Conservation (phyloP, 2,888 invertebrate genomes). For the Lysandra coridon region DNA sequence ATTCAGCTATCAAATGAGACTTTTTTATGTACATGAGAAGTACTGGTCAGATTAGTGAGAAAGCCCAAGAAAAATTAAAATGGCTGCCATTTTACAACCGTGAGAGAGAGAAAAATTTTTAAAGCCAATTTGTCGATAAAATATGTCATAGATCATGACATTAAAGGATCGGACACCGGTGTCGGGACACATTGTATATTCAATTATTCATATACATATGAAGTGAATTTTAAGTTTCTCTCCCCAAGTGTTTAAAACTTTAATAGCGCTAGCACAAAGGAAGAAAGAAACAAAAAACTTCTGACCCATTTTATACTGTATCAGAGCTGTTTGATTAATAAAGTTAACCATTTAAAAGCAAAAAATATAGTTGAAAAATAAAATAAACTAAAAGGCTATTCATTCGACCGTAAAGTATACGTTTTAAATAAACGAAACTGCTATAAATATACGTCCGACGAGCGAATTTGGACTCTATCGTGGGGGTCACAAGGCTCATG, state of each 20-base stretch:
- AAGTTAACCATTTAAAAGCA: constrained; percentile 13
- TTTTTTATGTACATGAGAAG: too few species aligned
- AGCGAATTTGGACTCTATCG: background rate
- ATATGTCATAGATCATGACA: too few species aligned
- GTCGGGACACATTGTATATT: background rate
- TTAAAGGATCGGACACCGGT: too few species aligned
- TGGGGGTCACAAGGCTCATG: background rate
- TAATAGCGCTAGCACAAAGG: background rate
- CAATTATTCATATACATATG: background rate
- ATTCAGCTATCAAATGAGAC: too few species aligned
- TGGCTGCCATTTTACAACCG: too few species aligned
- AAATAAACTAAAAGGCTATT: constrained; percentile 14
- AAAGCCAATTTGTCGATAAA: too few species aligned
- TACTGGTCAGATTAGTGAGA: too few species aligned
- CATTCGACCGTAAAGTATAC: constrained; percentile 26
- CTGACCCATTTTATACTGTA: constrained; percentile 3
- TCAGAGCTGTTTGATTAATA: constrained; percentile 4
- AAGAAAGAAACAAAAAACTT: constrained; percentile 7
- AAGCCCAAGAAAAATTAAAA: too few species aligned
- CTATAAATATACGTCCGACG: constrained; percentile 4
- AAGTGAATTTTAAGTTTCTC: background rate
- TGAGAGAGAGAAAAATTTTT: too few species aligned
- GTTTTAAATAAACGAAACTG: constrained; percentile 32
- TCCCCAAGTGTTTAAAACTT: constrained; percentile 2
- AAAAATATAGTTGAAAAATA: constrained; percentile 20